Evolutionary conservation across 2,888 invertebrate genomes (phyloP).

Genomic region (Macrophya alboannulata): DNA sequence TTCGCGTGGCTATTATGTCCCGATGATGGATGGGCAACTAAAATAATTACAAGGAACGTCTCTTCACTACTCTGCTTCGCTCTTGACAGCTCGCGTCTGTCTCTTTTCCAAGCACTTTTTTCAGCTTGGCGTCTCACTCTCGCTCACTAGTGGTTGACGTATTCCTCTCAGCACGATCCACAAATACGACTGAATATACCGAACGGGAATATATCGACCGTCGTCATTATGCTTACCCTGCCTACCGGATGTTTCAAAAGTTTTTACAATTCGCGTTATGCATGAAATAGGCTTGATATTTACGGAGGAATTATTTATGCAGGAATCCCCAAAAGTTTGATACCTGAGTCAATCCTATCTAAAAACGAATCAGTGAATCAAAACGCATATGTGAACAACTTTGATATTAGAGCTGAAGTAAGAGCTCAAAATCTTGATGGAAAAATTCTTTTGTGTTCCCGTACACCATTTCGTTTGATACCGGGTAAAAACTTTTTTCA

Average conservation of each 20-base stretch:
- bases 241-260: conserved; percentile 26
- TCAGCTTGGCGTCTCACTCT: conserved; percentile 27
- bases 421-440: not conserved
- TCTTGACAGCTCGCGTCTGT: conserved; percentile 45
- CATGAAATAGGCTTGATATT: not conserved
- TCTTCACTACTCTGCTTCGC: conserved; percentile 42
- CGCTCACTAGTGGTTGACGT: conserved; percentile 44
- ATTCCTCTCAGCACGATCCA: conserved; percentile 47
- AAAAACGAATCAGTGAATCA: conserved; percentile 13
- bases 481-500: conserved; percentile 36
- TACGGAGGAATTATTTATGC: too few species aligned
- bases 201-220: conserved; percentile 34
- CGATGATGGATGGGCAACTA: conserved; percentile 56
- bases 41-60: conserved; percentile 56
- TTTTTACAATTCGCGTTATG: not conserved
- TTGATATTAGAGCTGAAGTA: not conserved
- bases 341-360: conserved; percentile 12
- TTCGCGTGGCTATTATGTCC: conserved; percentile 51
- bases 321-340: not conserved
- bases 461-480: not conserved
- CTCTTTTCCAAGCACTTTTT: conserved; percentile 41
- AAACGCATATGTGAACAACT: not conserved
- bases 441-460: conserved; percentile 17
- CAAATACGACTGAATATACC: conserved; percentile 42
- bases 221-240: conserved; percentile 15